Base-by-base conservation (phyloP, 2,888 invertebrate species). In the Rapana venosa region DNA sequence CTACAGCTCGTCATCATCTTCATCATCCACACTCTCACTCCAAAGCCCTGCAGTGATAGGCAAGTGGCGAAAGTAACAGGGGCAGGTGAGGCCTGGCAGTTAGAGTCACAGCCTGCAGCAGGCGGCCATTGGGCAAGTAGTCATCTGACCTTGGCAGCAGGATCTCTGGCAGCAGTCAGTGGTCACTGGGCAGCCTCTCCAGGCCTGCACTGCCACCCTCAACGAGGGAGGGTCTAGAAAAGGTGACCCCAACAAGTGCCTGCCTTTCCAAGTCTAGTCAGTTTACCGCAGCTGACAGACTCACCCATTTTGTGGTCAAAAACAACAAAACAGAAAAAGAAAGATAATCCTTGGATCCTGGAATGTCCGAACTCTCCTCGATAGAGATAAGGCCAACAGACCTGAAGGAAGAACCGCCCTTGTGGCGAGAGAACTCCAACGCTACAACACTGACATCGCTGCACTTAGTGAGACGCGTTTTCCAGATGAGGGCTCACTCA, bases 11-110 rank as follows among this genome's bases (percentile, higher is more conserved):
- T n/a, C 32, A 13, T 56, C 11, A 32, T 61, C 17, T 22, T 22
- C 15, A 1, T 32, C 66, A 70, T 6, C 11, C 17, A 17, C 20
- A 0, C 20, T 0, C 70, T 26, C 17, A 8, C 11, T 32, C 26
- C 4, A 70, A 87, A 70, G 74, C 22, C 66, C 70, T 87, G 70
- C 20, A 35, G 87, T 32, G 87, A 87, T 70, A 30, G 87, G 70
- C 2, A 30, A 87, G 87, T 20, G 74, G 35, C 35, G 87, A 70
- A 87, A 87, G 87, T 61, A 32, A 70, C 26, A 87, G 87, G 70
- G 58, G 86, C 26, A 61, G 66, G 61, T 87, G n/a, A 85, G 56
- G 70, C 70, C 87, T 87, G 87, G 35, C 1, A 87, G 70, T 35
- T 32, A 61, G 70, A 87, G 87, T 70, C 74, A 35, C 36, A 70